Conservation (phyloP, 2,113 vertebrate genomes). For the Acanthochromis polyacanthus region DNA sequence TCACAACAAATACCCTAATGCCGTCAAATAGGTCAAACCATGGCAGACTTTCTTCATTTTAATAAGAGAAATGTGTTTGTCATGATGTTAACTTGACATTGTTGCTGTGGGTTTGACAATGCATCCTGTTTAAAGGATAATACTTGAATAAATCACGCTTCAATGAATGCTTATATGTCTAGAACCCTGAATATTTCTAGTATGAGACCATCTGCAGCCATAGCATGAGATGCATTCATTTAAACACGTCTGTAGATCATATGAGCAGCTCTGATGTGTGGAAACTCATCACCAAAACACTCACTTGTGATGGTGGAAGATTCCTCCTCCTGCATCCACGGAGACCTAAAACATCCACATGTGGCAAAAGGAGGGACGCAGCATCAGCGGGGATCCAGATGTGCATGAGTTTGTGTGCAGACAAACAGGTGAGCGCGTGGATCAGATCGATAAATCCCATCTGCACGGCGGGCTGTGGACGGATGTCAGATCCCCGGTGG, state of each 20-base stretch:
- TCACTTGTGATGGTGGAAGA: slow-evolving; percentile 64
- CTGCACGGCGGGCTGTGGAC: slow-evolving; percentile 45
- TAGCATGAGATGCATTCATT: background rate
- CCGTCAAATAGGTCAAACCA: no score
- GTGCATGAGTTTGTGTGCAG: slow-evolving; percentile 32
- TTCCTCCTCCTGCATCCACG: slow-evolving; percentile 49
- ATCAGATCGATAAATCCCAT: slow-evolving; percentile 64
- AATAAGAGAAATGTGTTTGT: no score
- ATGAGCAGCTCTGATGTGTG: slow-evolving; percentile 1
- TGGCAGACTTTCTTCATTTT: no score
- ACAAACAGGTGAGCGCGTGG: slow-evolving; percentile 67
- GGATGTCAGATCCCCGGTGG: slow-evolving; percentile 51
- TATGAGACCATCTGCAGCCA: background rate
- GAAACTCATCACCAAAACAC: slow-evolving; percentile 46
- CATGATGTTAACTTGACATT: no score
- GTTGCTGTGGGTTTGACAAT: slow-evolving; percentile 6
- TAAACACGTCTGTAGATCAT: background rate
- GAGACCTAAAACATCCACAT: slow-evolving; percentile 53
- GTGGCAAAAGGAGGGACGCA: slow-evolving; percentile 22
- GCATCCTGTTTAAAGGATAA: background rate
- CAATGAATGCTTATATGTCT: background rate
- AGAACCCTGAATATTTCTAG: slow-evolving; percentile 6
- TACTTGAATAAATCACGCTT: background rate
- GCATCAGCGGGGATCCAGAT: slow-evolving; percentile 49
- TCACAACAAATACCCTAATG: background rate